These are phyloP conservation scores for Mellilla xanthometata DNA, from an alignment of 2,888 invertebrate genomes.

Conservation along the genomic window DNA sequence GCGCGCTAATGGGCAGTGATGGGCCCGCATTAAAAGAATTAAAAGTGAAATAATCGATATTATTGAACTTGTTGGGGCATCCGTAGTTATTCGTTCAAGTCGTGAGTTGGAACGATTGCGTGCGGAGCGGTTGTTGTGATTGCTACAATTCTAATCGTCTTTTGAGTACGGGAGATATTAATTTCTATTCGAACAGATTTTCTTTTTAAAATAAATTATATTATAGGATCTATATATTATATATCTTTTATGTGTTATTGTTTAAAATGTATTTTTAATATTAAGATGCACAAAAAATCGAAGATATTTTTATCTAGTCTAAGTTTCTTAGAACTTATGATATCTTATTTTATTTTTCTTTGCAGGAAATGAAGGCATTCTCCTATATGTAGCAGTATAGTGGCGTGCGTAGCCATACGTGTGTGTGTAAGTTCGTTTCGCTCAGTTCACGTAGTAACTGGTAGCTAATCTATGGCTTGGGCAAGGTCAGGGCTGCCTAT, in stretches of 20 bases:
- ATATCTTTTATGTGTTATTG: no score
- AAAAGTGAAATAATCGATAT: constrained; percentile 63
- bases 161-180: neutral
- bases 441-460: constrained; percentile 2
- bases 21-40: constrained; percentile 67
- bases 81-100: constrained; percentile 65
- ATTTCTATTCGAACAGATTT: neutral
- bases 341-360: no score
- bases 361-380: no score
- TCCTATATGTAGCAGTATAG: constrained; percentile 47
- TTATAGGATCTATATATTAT: no score
- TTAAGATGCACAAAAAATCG: no score
- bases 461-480: constrained; percentile 46
- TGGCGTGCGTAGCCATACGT: constrained; percentile 61
- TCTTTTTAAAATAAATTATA: no score
- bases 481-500: constrained; percentile 80
- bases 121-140: constrained; percentile 63
- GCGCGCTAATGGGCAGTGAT: constrained; percentile 57
- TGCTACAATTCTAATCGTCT: constrained; percentile 73
- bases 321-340: no score
- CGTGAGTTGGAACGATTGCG: constrained; percentile 59
- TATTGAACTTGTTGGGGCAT: constrained; percentile 50
- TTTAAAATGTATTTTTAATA: no score
- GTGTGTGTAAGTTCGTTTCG: constrained; percentile 47
- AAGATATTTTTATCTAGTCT: no score